Evolutionary conservation across 2,113 vertebrate species (phyloP).

Genomic region (Myotis davidii): DNA sequence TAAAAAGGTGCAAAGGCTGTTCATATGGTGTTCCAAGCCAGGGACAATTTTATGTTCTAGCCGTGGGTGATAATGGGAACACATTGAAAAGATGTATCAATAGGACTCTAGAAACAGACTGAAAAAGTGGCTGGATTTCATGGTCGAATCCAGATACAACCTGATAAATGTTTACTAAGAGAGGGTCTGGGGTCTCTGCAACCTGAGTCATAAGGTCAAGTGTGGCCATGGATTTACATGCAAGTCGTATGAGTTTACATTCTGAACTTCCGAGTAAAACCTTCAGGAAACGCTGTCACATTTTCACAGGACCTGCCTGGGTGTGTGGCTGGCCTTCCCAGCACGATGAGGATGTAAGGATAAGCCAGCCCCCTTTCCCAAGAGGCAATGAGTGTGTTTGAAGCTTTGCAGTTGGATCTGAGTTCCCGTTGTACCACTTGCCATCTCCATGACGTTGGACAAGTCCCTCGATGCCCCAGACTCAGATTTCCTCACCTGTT

Average conservation of each 20-base stretch:
- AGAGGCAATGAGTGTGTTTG: background rate
- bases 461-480: background rate
- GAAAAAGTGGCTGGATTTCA: background rate
- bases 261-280: background rate
- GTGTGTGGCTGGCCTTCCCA: background rate
- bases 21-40: slow-evolving; percentile 59
- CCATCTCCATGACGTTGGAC: background rate
- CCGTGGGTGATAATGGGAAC: slow-evolving; percentile 43
- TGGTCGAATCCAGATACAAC: background rate
- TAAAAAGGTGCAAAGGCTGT: slow-evolving; percentile 71
- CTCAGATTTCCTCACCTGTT: background rate
- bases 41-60: slow-evolving; percentile 60
- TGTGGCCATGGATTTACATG: background rate
- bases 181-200: background rate
- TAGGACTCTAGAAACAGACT: background rate
- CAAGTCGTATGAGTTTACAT: background rate
- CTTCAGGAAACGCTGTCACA: background rate
- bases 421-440: background rate
- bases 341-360: background rate
- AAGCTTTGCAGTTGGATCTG: background rate
- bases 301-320: background rate
- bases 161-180: background rate
- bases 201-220: background rate
- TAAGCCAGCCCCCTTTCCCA: background rate
- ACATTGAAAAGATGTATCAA: background rate